Evolutionary conservation across 2,113 vertebrate genomes (phyloP), one percentile per base, ranked within the genome.

Genomic region (Sciurus niger): DNA sequence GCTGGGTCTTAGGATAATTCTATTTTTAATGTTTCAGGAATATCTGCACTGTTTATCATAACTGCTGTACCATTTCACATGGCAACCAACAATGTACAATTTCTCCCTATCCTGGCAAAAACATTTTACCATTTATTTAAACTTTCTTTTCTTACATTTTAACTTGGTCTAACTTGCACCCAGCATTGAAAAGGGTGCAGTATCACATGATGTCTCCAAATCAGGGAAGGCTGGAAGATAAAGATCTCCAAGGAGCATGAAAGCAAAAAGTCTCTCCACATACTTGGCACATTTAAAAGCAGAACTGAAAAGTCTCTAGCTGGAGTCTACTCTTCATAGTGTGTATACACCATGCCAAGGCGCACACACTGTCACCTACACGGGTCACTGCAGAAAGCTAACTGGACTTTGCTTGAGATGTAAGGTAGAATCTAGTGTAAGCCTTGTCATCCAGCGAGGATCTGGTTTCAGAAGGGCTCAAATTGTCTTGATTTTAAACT

Each of bases 201-300:
- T 63, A 68, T 46, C 60, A n/a, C n/a, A 51, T 28, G 1, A 43
- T 83, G 30, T 4, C 24, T 8, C 32, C 40, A 78, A 63, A 20
- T 53, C n/a, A 68, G 9, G 58, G 37, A 48, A 67, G 63, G 8
- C 4, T 60, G 10, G 48, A 83, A 25, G 20, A 14, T 8, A 46
- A 55, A 7, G 28, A 91, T 96, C 78, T 83, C 92, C 14, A 48
- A 85, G 34, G 86, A 92, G 6, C 10, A 43, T 51, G 55, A 90
- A 8, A 93, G 30, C 6, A 8, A 70, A n/a, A 70, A 25, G 2
- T 22, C 6, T 67, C 67, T 80, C 6, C 46, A 77, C 73, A 58
- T 73, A 53, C n/a, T n/a, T n/a, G 20, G 7, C 53, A 53, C 86
- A 17, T n/a, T 48, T 91, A 85, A 82, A 76, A 70, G n/a, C n/a